Conservation (phyloP, 2,797 vertebrate species). For the Chrysocyon brachyurus region DNA sequence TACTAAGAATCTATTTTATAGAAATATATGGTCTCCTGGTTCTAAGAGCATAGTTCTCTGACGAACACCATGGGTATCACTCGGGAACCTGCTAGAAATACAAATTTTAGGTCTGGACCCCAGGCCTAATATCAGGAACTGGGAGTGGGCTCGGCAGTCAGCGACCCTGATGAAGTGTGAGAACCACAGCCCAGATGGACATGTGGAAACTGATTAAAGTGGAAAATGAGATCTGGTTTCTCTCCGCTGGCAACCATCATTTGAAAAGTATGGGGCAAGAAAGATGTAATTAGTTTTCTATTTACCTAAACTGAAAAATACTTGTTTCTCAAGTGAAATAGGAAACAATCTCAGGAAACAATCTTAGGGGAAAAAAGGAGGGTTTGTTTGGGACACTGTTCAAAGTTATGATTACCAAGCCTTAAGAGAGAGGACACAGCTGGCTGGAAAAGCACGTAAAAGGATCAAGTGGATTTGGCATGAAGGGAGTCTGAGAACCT, state of each 20-base stretch:
- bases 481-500: neutral
- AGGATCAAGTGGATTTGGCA: neutral
- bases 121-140: neutral
- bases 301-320: neutral
- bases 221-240: neutral
- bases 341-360: neutral
- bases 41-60: neutral
- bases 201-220: neutral
- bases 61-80: neutral
- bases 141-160: too few relatives aligned
- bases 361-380: neutral
- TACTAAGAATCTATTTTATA: neutral
- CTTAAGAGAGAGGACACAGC: neutral
- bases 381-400: neutral
- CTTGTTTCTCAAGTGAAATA: neutral
- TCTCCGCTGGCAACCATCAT: neutral
- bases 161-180: neutral
- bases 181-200: neutral
- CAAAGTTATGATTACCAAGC: neutral
- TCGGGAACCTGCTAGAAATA: neutral
- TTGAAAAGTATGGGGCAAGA: neutral
- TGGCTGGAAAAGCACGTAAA: neutral
- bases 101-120: too few relatives aligned
- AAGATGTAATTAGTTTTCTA: neutral
- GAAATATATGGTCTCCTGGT: neutral